phyloP scores from a whole-genome alignment of 92 coral and sea anemone species.

The Meandrina meandrites region DNA sequence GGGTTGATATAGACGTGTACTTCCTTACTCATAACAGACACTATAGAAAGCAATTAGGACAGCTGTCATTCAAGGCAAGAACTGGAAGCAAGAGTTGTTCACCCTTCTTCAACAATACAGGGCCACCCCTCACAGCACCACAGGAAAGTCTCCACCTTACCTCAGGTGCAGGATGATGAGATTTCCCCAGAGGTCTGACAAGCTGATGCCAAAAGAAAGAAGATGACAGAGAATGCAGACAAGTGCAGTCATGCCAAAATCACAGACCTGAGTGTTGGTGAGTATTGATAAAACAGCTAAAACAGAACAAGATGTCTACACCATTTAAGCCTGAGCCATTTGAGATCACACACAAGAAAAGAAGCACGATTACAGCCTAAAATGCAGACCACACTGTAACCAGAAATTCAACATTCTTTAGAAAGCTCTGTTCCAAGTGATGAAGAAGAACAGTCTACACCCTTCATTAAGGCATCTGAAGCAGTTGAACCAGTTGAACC shows the following conservation, averaged over 20 bases:
- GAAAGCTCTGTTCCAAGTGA: slow-evolving; percentile 27
- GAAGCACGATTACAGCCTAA: slow-evolving; percentile 30
- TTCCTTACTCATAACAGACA: no score
- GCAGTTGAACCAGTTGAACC: slow-evolving; percentile 22
- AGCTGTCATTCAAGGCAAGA: no score
- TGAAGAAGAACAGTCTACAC: no score
- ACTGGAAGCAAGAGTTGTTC: no score
- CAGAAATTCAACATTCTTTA: neutral
- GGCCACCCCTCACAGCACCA: no score
- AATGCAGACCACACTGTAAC: slow-evolving; percentile 22
- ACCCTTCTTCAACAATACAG: no score
- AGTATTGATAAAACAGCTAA: slow-evolving; percentile 47
- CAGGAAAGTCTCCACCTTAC: slow-evolving; percentile 39
- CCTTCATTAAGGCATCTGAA: neutral
- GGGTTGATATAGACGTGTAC: no score
- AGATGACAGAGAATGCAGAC: slow-evolving; percentile 52
- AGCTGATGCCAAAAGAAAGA: slow-evolving; percentile 17
- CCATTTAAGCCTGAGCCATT: no score
- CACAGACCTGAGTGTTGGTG: slow-evolving; percentile 48
- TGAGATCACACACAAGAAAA: slow-evolving; percentile 13
- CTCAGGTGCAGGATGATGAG: slow-evolving; percentile 5
- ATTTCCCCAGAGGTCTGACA: slow-evolving; percentile 9
- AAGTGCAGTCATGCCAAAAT: slow-evolving; percentile 8
- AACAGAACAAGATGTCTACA: slow-evolving; percentile 43
- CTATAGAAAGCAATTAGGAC: no score